Base-by-base conservation (phyloP, 2,113 vertebrate genomes). In the Sylvilagus bachmani region DNA sequence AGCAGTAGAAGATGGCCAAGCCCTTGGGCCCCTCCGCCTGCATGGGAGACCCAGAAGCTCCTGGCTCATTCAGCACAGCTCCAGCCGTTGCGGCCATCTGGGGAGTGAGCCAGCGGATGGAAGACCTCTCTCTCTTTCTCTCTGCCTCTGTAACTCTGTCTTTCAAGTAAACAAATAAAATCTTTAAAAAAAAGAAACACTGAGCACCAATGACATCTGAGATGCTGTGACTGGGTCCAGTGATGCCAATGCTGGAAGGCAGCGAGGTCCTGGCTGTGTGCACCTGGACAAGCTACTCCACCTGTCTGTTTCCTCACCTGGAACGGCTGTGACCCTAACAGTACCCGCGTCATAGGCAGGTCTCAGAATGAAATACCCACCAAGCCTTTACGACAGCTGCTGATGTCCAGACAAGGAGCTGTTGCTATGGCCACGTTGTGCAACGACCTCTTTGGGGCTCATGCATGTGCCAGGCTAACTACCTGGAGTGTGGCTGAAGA, bases 381-480 rank as follows among this genome's bases (percentile, higher is more conserved):
- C 1, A 36, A 53, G 53, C n/a, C 13, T 8, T 82, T 10, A 13
- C n/a, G n/a, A 29, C 4, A 17, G 69, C 3, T 62, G 25, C 27
- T 6, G 27, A 38, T 4, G 17, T 4, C 16, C 10, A 19, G 31
- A 44, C 74, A 6, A 0, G 0, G 29, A 62, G 22, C 49, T 12
- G 2, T 2, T 4, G 9, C 31, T 0, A 7, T 0, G 10, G 2
- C 21, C 33, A 25, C 10, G 0, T 2, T 0, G 0, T 6, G 53
- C 44, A 86, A 36, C 12, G 19, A 16, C 25, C 21, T 24, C 16
- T 4, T 0, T 2, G 10, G 6, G 36, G 53, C 67, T 69, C 38
- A 22, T 12, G 1, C 17, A 11, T 3, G 4, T 38, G 0, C 27
- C 1, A 0, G 0, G 27, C 7, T 36, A 85, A 69, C 12, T 55